Evolutionary conservation across 2,888 invertebrate species (phyloP).

Genomic region (Amphipyra tragopoginis): DNA sequence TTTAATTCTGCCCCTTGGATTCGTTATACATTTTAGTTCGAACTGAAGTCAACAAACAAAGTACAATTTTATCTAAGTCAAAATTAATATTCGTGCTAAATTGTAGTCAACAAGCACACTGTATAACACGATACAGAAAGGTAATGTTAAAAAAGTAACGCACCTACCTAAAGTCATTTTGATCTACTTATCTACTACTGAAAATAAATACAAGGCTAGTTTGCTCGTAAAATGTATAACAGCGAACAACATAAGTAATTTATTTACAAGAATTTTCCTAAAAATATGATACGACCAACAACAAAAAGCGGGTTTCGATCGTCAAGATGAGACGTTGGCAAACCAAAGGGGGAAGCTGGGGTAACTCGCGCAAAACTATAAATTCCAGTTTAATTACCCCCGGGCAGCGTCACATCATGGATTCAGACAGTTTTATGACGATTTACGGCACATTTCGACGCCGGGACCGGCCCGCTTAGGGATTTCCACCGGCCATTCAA

Average conservation of each 20-base stretch:
- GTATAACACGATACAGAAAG: no score
- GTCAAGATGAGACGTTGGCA: conserved; percentile 70
- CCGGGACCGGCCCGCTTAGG: conserved; percentile 82
- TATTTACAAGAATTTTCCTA: conserved; percentile 39
- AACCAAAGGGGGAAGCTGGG: conserved; percentile 73
- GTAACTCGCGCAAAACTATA: conserved; percentile 81
- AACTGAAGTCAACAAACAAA: no score
- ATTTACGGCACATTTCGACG: conserved; percentile 90
- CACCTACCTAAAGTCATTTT: no score
- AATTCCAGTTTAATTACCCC: conserved; percentile 91
- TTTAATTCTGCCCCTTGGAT: no score
- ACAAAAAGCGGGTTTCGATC: conserved; percentile 72
- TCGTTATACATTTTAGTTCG: no score
- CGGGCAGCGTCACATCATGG: conserved; percentile 92
- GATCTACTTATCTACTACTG: no score
- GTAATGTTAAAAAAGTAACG: no score
- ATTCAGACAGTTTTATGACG: conserved; percentile 93
- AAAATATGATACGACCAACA: conserved; percentile 62
- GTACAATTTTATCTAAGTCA: no score
- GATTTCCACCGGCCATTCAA: conserved; percentile 71
- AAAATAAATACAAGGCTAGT: no score
- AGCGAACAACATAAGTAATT: neutral
- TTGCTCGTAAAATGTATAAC: neutral
- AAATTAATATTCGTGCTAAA: no score
- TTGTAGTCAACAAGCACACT: no score